phyloP scores from a whole-genome alignment of 2,113 vertebrate genomes.

The Oreotrochilus melanogaster region DNA sequence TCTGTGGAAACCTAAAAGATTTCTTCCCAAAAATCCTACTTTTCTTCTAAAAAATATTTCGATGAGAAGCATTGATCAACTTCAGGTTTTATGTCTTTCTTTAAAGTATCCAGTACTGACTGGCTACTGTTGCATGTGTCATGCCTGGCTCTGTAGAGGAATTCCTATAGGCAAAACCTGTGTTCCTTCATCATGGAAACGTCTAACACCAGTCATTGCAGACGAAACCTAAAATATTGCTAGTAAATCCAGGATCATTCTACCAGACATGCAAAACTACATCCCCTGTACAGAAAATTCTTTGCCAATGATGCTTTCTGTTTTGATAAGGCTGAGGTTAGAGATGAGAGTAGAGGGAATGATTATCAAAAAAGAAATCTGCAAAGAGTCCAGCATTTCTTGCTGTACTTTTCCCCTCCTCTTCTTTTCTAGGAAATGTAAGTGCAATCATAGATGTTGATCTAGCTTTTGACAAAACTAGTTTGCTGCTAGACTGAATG shows the following conservation, averaged over 20 bases:
- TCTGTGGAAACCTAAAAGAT: not conserved
- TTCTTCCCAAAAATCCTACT: not conserved
- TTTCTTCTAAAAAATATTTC: not conserved
- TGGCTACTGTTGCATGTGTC: not conserved
- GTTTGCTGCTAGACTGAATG: not conserved
- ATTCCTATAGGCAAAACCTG: not conserved
- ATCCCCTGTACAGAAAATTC: not conserved
- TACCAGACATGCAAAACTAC: not conserved
- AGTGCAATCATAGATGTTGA: not conserved
- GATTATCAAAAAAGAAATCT: not conserved
- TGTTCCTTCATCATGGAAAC: not conserved
- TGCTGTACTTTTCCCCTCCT: not conserved
- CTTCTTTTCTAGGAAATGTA: not conserved
- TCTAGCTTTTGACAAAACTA: not conserved
- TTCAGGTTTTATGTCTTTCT: not conserved
- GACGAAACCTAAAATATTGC: not conserved
- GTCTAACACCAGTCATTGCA: not conserved
- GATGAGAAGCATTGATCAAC: not conserved
- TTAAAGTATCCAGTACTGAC: not conserved
- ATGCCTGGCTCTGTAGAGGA: not conserved
- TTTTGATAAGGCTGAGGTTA: not conserved
- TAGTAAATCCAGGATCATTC: not conserved
- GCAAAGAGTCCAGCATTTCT: not conserved
- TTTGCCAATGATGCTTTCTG: not conserved
- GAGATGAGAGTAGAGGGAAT: not conserved